Base-by-base conservation (phyloP, 2,888 invertebrate species). In the Pharmacophagus antenor region DNA sequence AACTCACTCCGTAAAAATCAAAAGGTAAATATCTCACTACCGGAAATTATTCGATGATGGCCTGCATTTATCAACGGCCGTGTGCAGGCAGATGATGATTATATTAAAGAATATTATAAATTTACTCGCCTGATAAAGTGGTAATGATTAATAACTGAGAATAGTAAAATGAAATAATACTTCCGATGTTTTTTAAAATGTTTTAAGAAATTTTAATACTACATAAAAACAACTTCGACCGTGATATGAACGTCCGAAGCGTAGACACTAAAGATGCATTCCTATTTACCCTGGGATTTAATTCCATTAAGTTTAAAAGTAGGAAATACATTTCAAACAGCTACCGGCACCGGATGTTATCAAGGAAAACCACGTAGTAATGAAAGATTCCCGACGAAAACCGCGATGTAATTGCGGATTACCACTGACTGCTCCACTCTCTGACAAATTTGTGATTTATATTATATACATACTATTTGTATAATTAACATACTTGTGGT, bases 311-410 rank as follows among this genome's bases (percentile, higher is more conserved):
- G 1, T 42, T 42, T 42, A 17, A 5, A 42, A 42, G 17, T 17
- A 42, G n/a, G 7, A 42, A 42, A 42, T 42, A 42, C 42, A 42
- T 42, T 42, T 42, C 17, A 42, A 42, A 42, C 17, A 42, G 15
- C 18, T 42, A n/a, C 42, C 42, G 42, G 42, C 20, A 47, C 47
- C 15, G 22, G 47, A 47, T 47, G 47, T 47, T 22, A 47, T 47
- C 22, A 47, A 22, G 46, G 47, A 15, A 44, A 47, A 47, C 20
- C 47, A 22, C 47, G 47, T 47, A 47, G 20, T 47, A 47, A 47
- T 22, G 47, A 22, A 22, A 22, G 47, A 47, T 47, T 47, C 47
- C 15, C 22, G 47, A 47, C 12, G 22, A 47, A 15, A 15, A 21
- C 47, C 22, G 15, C 47, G 22, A 47, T 18, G 20, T 47, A 22